A percentile compares a stretch with the other conserved stretches of the same genome.
phyloP scores from a whole-genome alignment of 2,797 vertebrate species.

The Tauraco hartlaubi region DNA sequence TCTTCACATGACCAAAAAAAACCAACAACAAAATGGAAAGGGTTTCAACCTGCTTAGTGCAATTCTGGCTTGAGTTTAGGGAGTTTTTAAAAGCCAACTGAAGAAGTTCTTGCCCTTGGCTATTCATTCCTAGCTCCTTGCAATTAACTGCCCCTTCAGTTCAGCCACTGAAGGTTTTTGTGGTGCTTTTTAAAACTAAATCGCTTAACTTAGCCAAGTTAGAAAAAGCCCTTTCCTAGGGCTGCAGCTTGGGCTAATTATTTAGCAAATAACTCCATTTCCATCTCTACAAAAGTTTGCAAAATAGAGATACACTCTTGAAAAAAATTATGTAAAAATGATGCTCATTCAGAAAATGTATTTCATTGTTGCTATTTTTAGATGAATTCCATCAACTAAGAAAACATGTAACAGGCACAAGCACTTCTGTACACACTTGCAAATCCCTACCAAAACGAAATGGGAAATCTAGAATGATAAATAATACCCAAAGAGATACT shows the following conservation, averaged over 20 bases:
- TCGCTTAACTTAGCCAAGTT: background rate
- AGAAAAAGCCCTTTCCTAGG: background rate
- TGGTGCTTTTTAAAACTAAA: background rate
- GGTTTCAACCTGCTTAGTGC: background rate
- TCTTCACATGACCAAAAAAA: background rate
- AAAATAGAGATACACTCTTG: background rate
- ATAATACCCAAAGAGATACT: background rate
- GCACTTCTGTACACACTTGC: background rate
- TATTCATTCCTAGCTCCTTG: constrained; percentile 13
- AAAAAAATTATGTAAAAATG: background rate
- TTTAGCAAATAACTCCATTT: background rate
- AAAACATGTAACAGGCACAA: background rate
- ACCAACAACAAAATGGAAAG: background rate
- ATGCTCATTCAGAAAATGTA: background rate
- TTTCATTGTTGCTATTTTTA: background rate
- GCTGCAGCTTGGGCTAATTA: background rate
- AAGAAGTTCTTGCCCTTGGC: constrained; percentile 4
- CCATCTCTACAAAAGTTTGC: background rate
- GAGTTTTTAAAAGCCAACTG: background rate
- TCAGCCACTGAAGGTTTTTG: background rate
- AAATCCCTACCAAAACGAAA: background rate
- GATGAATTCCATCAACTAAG: background rate
- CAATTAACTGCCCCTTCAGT: constrained; percentile 21
- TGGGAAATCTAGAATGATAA: background rate
- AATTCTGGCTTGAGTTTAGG: constrained; percentile 10